Base-by-base conservation (phyloP, 2,113 vertebrate genomes). In the Aphyosemion australe region DNA sequence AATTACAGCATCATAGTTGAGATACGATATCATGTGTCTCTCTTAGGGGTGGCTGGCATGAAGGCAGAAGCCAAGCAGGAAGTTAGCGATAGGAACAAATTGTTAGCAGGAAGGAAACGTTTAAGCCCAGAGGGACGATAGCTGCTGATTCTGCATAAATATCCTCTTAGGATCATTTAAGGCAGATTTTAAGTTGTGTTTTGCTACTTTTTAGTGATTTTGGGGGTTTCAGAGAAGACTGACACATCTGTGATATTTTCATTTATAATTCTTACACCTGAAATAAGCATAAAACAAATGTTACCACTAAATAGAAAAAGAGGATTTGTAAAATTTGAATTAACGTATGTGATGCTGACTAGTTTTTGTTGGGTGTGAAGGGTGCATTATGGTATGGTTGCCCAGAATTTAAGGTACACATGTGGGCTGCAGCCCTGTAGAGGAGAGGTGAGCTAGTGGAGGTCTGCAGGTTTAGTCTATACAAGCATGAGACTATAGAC, bases 101-200 rank as follows among this genome's bases (percentile, higher is more conserved):
- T 90, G 88, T 85, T 84, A 86, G 74, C 61, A 88, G 91, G 91
- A 92, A 93, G 91, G 91, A 93, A 93, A 90, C 90, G 87, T 92
- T 93, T 90, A 87, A 88, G 86, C 87, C 82, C 73, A 84, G 70
- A 78, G 66, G 78, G 79, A 84, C 85, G 84, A 85, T 79, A 82
- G 74, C 78, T 84, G 77, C 67, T 84, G 78, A 83, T 82, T 85
- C 63, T 84, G 76, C 67, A 37, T 76, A 85, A 72, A 39, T 69
- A 65, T 65, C 43, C 56, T 80, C 69, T 80, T 39, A 79, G 51
- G 62, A 68, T 49, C 65, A 58, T 69, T 82, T 62, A 65, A 71
- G 73, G 58, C 37, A 20, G 45, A 62, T 53, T 79, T 57, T 6
- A 37, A 72, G 60, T 31, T 66, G 50, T 64, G 42, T 47, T 76